A percentile compares a stretch with the other conserved stretches of the same genome.
These are phyloP conservation scores for Sabatieria punctata DNA, from an alignment of 2,888 invertebrate genomes.

Conservation along the genomic window DNA sequence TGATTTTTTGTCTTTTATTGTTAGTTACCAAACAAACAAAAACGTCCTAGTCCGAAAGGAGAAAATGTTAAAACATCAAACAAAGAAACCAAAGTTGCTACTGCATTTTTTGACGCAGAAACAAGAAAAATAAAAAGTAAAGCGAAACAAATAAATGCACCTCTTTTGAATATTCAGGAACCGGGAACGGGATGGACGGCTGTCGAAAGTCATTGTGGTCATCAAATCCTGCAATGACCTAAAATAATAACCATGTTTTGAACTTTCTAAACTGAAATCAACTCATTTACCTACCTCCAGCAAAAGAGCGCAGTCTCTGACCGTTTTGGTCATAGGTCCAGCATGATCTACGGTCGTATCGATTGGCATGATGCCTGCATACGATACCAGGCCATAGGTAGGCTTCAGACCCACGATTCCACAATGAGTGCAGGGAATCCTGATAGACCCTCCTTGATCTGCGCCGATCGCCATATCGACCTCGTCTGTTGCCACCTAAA, in stretches of 20 bases:
- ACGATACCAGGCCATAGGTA: constrained; percentile 30
- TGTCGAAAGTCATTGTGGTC: constrained; percentile 22
- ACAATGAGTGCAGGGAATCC: constrained; percentile 26
- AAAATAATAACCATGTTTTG: constrained; percentile 2
- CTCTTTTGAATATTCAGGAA: too few species aligned
- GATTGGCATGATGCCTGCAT: constrained; percentile 25
- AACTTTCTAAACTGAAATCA: not conserved
- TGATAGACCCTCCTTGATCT: constrained; percentile 31
- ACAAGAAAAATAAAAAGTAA: too few species aligned
- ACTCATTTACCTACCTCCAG: constrained; percentile 26
- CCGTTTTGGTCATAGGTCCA: constrained; percentile 30
- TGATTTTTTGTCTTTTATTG: too few species aligned
- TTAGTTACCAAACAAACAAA: too few species aligned
- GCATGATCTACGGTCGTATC: constrained; percentile 25
- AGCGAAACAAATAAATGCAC: too few species aligned
- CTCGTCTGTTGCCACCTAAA: constrained; percentile 21
- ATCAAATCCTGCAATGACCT: constrained; percentile 27
- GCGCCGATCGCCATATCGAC: constrained; percentile 29
- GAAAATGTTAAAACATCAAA: too few species aligned
- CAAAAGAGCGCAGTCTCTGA: constrained; percentile 26
- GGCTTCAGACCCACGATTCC: constrained; percentile 31
- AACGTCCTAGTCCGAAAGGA: too few species aligned
- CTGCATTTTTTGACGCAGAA: too few species aligned
- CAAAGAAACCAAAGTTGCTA: too few species aligned
- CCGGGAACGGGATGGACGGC: constrained; percentile 13